These are phyloP conservation scores for Lasioglossum marginatum DNA, from an alignment of 2,888 invertebrate species.

Conservation along the genomic window DNA sequence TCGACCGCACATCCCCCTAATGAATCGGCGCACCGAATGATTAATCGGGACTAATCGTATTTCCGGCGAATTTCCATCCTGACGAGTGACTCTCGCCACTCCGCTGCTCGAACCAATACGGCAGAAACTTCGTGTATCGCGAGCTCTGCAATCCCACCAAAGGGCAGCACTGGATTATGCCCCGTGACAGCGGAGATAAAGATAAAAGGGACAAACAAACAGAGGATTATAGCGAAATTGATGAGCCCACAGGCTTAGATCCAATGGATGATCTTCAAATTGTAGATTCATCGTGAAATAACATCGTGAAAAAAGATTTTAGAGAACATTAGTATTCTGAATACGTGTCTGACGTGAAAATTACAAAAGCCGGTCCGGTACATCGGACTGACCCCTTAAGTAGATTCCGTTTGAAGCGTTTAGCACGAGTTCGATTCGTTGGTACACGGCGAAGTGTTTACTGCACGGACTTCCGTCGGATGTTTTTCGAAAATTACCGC, in stretches of 20 bases:
- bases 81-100: constrained; percentile 44
- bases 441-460: too few relatives aligned
- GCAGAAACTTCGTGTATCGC: constrained; percentile 26
- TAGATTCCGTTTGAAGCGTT: too few relatives aligned
- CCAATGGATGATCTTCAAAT: background rate
- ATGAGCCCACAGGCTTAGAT: background rate
- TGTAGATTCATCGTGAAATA: too few relatives aligned
- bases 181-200: background rate
- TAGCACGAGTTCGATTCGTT: too few relatives aligned
- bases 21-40: constrained; percentile 42
- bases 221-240: background rate
- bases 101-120: constrained; percentile 37
- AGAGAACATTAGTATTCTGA: too few relatives aligned
- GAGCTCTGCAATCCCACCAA: background rate
- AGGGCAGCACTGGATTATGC: background rate
- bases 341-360: too few relatives aligned
- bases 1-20: constrained; percentile 38
- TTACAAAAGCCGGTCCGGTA: too few relatives aligned
- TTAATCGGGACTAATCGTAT: constrained; percentile 62
- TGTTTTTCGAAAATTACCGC: constrained; percentile 40
- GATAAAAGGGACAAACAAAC: background rate
- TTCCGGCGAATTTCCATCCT: constrained; percentile 66
- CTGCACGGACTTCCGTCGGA: background rate
- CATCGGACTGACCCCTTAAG: too few relatives aligned
- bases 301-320: too few relatives aligned